phyloP scores from a whole-genome alignment of 30 jellyfish, hydroid and myxozoan species.

The Aurelia sp. region DNA sequence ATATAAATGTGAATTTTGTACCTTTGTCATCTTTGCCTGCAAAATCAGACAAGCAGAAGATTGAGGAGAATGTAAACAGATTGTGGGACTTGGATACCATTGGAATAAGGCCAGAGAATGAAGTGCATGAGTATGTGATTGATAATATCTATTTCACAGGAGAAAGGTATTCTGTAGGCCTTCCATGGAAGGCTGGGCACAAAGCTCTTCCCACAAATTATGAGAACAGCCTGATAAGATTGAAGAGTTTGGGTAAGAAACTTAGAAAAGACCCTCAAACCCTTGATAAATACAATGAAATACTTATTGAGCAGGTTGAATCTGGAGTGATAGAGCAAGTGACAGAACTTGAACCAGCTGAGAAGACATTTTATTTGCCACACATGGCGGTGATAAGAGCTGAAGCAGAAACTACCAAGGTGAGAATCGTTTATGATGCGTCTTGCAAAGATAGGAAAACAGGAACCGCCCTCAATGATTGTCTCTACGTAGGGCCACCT shows the following conservation, averaged over 20 bases:
- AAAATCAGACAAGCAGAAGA: conserved; percentile 9
- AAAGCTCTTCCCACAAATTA: conserved; percentile 34
- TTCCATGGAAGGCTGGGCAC: conserved; percentile 56
- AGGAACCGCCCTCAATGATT: conserved; percentile 27
- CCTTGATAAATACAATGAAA: conserved; percentile 18
- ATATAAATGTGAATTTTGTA: conserved; percentile 32
- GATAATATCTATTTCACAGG: conserved; percentile 18
- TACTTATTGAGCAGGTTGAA: conserved; percentile 35
- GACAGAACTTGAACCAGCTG: conserved; percentile 43
- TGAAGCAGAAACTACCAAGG: conserved; percentile 47
- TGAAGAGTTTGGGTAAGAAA: conserved; percentile 49
- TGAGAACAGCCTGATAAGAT: conserved; percentile 13
- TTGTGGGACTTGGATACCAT: conserved; percentile 37
- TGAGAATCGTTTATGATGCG: conserved; percentile 48
- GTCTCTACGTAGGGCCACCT: conserved; percentile 54
- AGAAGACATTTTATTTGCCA: conserved; percentile 14
- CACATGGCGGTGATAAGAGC: conserved; percentile 42
- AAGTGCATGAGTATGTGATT: conserved; percentile 16
- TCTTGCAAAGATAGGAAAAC: conserved; percentile 32
- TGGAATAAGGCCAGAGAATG: conserved; percentile 19
- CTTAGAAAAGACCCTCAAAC: conserved; percentile 3
- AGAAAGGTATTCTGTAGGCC: conserved; percentile 41
- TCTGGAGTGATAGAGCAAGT: conserved; percentile 46
- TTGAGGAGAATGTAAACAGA: conserved; percentile 5
- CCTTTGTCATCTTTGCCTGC: conserved; percentile 4